A percentile compares a stretch with the other conserved stretches of the same genome.
phyloP scores from a whole-genome alignment of 2,113 vertebrate species.

The Ammodytes marinus region DNA sequence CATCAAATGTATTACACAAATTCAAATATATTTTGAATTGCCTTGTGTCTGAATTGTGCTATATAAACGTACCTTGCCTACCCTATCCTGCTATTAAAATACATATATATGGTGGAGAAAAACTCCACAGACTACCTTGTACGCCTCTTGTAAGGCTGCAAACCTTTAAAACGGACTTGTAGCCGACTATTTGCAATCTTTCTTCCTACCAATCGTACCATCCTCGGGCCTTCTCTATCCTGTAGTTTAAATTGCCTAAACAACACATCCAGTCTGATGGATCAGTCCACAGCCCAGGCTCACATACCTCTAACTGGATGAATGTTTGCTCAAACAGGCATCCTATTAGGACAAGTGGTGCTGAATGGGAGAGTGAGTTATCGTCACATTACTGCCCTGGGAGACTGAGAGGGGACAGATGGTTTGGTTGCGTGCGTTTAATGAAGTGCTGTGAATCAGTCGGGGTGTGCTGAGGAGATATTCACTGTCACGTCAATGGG shows the following conservation, averaged over 20 bases:
- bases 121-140: too few relatives aligned
- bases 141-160: too few relatives aligned
- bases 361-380: constrained; percentile 77
- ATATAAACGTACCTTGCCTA: too few relatives aligned
- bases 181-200: constrained; percentile 7
- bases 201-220: not conserved
- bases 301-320: constrained; percentile 63
- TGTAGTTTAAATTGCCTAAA: constrained; percentile 45
- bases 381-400: constrained; percentile 75
- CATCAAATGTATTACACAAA: too few relatives aligned
- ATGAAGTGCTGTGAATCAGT: constrained; percentile 76
- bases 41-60: too few relatives aligned
- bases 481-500: constrained; percentile 45
- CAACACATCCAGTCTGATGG: constrained; percentile 47
- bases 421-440: constrained; percentile 75
- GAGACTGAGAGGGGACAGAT: constrained; percentile 76
- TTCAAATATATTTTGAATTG: too few relatives aligned
- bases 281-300: constrained; percentile 52
- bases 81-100: too few relatives aligned
- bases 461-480: constrained; percentile 56
- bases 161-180: too few relatives aligned
- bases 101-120: too few relatives aligned
- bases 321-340: constrained; percentile 76
- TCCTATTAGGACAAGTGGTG: constrained; percentile 77
- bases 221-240: not conserved